Evolutionary conservation across 35 echinoderm and acorn worm species (phyloP), one percentile per base, ranked within the genome.

Genomic region (Holothuria glaberrima): DNA sequence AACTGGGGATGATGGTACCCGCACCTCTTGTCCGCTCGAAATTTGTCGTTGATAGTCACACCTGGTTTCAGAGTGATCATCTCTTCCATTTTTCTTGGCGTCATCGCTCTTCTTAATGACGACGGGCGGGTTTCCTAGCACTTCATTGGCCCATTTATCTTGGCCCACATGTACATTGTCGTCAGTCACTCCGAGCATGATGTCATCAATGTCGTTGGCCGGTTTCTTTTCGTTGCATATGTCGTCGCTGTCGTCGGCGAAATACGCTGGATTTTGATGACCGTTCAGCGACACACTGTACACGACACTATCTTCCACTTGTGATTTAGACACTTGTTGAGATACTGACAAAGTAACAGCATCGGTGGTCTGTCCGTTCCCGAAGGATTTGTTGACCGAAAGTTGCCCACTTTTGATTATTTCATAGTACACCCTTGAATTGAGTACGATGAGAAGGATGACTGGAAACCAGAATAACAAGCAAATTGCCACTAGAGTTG

Each of bases 381-480:
- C 21, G 27, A 78, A 78, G 4, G 74, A 48, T 78, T 78, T 78
- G 33, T 25, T 48, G 20, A 78, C 74, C 6, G 36, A 48, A 12
- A n/a, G 5, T 6, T 41, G 21, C 12, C 74, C 74, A 25, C 74
- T 21, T 12, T 50, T 78, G 35, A 22, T 48, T 28, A 78, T 78
- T 28, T 78, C 50, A 22, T 29, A 0, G 14, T 84, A 84, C 9
- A 84, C 13, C 20, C 46, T 61, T 24, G 54, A 5, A 84, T 84
- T 63, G 57, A 84, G 32, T 27, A 62, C 4, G 2, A 59, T 61
- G 12, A 84, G 30, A 0, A 84, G 25, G 29, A 61, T 48, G 2
- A 84, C 28, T 20, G 59, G 80, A n/a, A 48, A 84, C 54, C 54
- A 63, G 25, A 84, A 30, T 1, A 84, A 61, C 0, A 84, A 62